phyloP scores from a whole-genome alignment of 23 tunicate species.

The Halocynthia aurantium region DNA sequence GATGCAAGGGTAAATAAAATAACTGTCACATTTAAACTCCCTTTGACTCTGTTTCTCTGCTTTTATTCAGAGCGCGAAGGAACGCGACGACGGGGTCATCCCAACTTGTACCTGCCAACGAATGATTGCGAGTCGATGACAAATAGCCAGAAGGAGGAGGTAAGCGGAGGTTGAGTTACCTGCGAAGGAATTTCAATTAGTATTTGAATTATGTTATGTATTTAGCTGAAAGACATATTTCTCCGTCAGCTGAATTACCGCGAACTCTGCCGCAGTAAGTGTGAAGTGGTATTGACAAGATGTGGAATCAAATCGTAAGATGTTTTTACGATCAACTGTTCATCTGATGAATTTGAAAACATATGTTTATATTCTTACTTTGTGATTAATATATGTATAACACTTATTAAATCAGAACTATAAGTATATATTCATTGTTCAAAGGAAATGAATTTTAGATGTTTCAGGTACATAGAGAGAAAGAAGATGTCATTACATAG shows the following conservation, averaged over 20 bases:
- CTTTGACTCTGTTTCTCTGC: neutral
- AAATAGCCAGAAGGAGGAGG: constrained; percentile 38
- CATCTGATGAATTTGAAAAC: no score
- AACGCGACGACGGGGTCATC: constrained; percentile 32
- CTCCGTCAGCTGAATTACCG: constrained; percentile 30
- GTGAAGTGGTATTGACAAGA: constrained; percentile 33
- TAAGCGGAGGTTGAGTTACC: neutral
- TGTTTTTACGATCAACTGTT: no score
- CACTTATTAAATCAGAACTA: no score
- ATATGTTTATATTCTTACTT: no score
- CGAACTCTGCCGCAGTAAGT: constrained; percentile 45
- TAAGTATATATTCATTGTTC: no score
- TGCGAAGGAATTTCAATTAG: neutral
- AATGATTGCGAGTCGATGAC: constrained; percentile 26
- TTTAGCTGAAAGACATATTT: constrained; percentile 53
- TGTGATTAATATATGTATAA: no score
- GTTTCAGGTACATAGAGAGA: no score
- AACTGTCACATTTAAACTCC: neutral
- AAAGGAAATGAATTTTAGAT: no score
- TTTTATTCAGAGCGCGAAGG: neutral
- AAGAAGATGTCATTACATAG: no score
- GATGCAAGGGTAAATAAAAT: constrained; percentile 53
- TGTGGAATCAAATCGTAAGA: constrained; percentile 31
- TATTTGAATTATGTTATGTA: neutral
- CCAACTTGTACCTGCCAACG: constrained; percentile 48